Conservation (phyloP, 2,797 vertebrate species). For the Holocentrus rufus region DNA sequence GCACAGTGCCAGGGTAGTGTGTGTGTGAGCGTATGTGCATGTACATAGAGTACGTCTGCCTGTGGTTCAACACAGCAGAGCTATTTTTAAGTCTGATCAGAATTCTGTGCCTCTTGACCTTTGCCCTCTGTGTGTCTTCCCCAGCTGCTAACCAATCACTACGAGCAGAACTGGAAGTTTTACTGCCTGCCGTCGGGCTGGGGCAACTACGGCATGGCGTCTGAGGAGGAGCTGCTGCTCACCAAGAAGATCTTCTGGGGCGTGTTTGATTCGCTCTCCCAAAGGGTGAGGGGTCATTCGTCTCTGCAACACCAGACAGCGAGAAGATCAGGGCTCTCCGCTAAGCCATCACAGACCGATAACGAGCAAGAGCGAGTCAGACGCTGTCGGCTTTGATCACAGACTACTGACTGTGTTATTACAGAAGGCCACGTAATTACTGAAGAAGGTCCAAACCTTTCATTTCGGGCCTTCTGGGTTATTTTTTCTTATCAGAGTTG, state of each 20-base stretch:
- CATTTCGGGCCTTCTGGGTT: neutral
- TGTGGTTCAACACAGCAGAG: too few species aligned
- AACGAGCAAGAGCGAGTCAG: neutral
- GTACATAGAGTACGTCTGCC: neutral
- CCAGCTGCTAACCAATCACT: conserved; percentile 96
- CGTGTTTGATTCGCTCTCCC: conserved; percentile 96
- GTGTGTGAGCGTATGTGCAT: conserved; percentile 16
- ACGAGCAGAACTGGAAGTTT: conserved; percentile 98
- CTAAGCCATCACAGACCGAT: conserved; percentile 9
- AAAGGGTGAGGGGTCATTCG: conserved; percentile 85
- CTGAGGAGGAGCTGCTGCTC: conserved; percentile 94
- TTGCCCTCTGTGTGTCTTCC: conserved; percentile 48
- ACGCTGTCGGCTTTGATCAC: conserved; percentile 1
- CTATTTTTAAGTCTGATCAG: neutral
- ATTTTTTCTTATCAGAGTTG: neutral
- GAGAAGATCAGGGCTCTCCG: neutral
- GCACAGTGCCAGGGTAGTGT: conserved; percentile 9
- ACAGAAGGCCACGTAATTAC: neutral
- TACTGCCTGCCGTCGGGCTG: conserved; percentile 97
- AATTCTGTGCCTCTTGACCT: conserved; percentile 9
- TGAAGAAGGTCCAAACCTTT: too few species aligned
- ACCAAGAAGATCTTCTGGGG: conserved; percentile 99
- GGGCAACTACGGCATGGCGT: conserved; percentile 92
- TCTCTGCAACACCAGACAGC: neutral
- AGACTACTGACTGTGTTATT: neutral